Base-by-base conservation (phyloP, 2,888 invertebrate genomes). In the Acleris sparsana region DNA sequence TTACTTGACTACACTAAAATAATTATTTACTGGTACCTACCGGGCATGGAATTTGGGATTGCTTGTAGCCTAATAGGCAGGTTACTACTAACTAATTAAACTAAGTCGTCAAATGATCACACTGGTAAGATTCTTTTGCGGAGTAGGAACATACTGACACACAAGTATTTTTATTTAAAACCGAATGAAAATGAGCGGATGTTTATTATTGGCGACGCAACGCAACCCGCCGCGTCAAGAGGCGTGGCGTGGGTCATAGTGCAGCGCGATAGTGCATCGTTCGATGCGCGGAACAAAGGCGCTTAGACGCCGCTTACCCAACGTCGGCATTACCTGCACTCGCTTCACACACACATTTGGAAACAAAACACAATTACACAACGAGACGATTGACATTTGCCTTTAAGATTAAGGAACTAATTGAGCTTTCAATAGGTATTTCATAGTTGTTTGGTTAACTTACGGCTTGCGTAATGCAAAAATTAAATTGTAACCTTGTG, bases 351-450 rank as follows among this genome's bases (percentile, higher is more conserved):
- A n/a, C 80, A 79, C 82, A 84, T 87, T 87, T 86, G 78, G 82
- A 81, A 89, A 88, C 87, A 88, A 86, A 85, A 85, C 80, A 82
- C 68, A 68, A 78, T 90, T 89, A 80, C 85, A 74, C 80, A 88
- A 90, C 79, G 71, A 76, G 73, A 80, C 86, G 80, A 88, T 89
- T 89, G 90, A 88, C 89, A 90, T 90, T 89, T 89, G 78, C 80
- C 79, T 80, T 79, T 80, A 80, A 80, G 78, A 78, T 70, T 71
- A 73, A 78, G 79, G 76, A 74, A 78, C 76, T 75, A 74, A 67
- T 74, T 73, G 46, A 76, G 71, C 72, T 76, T 79, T 76, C 69
- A 17, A 46, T 46, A 44, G 71, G 63, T 73, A 77, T 77, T 79
- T 77, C 75, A 73, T 70, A 75, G 76, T 70, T 78, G 71, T 78